Evolutionary conservation across 2,888 invertebrate species (phyloP), one percentile per base, ranked within the genome.

Genomic region (Myopa tessellatipennis): DNA sequence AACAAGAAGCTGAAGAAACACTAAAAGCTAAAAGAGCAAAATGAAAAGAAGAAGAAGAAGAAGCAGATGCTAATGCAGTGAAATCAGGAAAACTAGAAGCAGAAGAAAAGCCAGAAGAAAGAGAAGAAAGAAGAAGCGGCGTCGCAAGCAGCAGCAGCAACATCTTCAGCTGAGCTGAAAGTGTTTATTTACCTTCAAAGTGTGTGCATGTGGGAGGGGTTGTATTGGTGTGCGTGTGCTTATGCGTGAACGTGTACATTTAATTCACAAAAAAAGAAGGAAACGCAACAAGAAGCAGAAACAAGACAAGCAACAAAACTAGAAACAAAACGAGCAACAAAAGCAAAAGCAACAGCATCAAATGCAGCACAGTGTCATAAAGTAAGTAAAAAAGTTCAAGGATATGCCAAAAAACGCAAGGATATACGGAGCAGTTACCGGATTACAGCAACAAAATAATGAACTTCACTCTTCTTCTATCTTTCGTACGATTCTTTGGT

Each of bases 141-240:
- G 3, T 60, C 18, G 60, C 60, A 18, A 60, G 60, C 2, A 18
- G 45, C 45, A 45, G 45, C 6, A 45, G 6, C 6, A 45, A 45
- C 45, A 45, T 45, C 45, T 8, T 6, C 45, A 45, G 45, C 45
- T 8, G 45, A 6, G 45, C 10, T 45, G 45, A 6, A 45, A 45
- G 10, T 45, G 45, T 45, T 45, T 45, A 45, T 45, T 45, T 45
- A 6, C 45, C 45, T 45, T 45, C 45, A 10, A 45, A 10, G 45
- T 45, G 45, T 45, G 45, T 45, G 45, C 1, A 45, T 45, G 10
- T 38, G 26, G 26, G 26, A 26, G 26, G 2, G 2, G 26, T 26
- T 26, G 4, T 55, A 52, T 61, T 10, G 60, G 74, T 70, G 65
- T 34, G 65, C 52, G 67, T 45, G 55, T 45, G 77, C 73, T 63